phyloP scores from a whole-genome alignment of 2,113 vertebrate species.

The Pterocles burchelli region DNA sequence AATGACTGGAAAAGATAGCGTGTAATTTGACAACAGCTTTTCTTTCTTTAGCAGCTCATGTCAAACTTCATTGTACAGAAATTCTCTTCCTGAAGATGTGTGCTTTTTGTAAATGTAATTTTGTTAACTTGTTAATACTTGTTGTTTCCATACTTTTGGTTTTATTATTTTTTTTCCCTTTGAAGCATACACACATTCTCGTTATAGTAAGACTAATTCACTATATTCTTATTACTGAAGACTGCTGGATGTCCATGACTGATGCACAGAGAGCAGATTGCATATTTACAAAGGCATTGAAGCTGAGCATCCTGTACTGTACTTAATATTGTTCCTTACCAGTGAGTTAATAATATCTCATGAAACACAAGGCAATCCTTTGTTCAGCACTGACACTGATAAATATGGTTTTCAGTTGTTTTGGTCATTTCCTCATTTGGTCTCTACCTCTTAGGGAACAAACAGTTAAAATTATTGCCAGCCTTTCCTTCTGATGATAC shows the following conservation, averaged over 20 bases:
- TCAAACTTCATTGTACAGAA: not conserved
- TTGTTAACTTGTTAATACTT: not conserved
- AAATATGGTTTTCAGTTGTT: slow-evolving; percentile 28
- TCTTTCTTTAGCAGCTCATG: not conserved
- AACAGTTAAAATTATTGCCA: slow-evolving; percentile 32
- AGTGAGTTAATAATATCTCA: slow-evolving; percentile 11
- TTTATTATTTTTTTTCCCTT: not conserved
- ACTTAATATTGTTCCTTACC: slow-evolving; percentile 8
- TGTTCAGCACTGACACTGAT: slow-evolving; percentile 25
- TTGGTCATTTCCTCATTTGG: slow-evolving; percentile 27
- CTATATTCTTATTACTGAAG: not conserved
- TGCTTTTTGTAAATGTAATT: not conserved
- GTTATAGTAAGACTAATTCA: not conserved
- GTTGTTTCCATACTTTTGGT: not conserved
- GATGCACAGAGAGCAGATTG: not conserved
- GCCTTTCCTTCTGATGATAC: slow-evolving; percentile 16
- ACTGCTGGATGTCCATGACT: not conserved
- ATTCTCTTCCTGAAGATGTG: not conserved
- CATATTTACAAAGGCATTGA: slow-evolving; percentile 15
- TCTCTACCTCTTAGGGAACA: not conserved
- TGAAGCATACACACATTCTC: not conserved
- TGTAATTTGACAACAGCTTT: not conserved
- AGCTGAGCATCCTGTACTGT: not conserved
- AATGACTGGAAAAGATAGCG: not conserved
- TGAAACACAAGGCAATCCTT: slow-evolving; percentile 1